Evolutionary conservation across 1,140 invertebrate genomes (phyloP).

Genomic region (Trichogramma pretiosum): DNA sequence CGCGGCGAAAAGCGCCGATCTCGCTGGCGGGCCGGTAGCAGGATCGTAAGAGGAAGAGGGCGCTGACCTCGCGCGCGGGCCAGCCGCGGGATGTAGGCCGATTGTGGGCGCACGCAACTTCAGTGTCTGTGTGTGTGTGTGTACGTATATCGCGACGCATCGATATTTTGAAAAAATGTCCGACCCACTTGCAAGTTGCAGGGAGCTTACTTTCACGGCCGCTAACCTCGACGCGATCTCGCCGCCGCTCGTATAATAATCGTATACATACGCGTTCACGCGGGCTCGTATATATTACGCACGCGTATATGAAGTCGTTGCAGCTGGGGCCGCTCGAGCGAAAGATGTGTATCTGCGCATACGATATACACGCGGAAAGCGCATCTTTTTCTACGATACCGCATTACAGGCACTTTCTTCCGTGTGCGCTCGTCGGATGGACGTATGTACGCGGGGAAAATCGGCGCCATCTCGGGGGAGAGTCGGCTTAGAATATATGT

Average conservation of each 20-base stretch:
- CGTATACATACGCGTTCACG: too few species aligned
- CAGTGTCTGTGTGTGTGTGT: background rate
- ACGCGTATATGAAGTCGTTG: too few species aligned
- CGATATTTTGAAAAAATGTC: conserved; percentile 5
- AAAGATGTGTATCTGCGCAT: too few species aligned
- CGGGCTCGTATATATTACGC: too few species aligned
- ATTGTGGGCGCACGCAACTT: conserved; percentile 18
- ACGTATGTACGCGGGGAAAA: too few species aligned
- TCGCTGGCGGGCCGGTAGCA: too few species aligned
- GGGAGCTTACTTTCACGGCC: conserved; percentile 19
- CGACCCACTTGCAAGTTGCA: conserved; percentile 17
- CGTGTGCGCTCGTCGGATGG: too few species aligned
- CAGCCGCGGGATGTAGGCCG: conserved; percentile 19
- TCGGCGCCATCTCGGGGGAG: background rate
- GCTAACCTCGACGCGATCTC: conserved; percentile 11
- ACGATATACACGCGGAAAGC: too few species aligned
- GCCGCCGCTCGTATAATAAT: background rate
- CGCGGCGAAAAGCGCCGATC: too few species aligned
- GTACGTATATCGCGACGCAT: too few species aligned
- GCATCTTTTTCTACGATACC: too few species aligned
- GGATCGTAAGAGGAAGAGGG: background rate
- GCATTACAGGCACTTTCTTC: conserved; percentile 16
- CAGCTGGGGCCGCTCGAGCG: too few species aligned
- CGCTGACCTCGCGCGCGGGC: conserved; percentile 14
- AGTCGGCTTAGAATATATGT: background rate